Evolutionary conservation across 1,140 invertebrate genomes (phyloP).

Genomic region (Trachelipus rathkii): DNA sequence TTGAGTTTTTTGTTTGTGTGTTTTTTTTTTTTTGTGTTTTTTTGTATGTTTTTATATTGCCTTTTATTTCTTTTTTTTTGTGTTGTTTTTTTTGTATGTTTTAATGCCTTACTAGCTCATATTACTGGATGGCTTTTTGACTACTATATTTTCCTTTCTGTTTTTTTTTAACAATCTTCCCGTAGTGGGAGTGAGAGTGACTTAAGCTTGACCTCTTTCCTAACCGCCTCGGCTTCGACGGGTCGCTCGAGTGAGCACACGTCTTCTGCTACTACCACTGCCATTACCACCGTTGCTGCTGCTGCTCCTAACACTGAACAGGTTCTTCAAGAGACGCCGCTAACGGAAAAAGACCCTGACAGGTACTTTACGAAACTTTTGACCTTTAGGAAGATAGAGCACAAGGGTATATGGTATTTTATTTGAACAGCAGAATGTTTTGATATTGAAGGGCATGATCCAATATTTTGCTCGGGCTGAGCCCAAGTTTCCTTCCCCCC

Average conservation of each 20-base stretch:
- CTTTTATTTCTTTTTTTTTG: too few species aligned
- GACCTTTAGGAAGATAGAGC: too few species aligned
- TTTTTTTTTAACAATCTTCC: slow-evolving; percentile 29
- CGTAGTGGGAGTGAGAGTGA: slow-evolving; percentile 44
- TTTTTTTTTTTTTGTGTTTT: neutral
- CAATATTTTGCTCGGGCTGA: too few species aligned
- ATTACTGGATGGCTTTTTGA: slow-evolving; percentile 20
- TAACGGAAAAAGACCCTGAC: too few species aligned
- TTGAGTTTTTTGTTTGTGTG: neutral
- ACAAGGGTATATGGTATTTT: too few species aligned
- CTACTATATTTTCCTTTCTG: slow-evolving; percentile 23
- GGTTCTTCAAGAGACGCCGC: too few species aligned
- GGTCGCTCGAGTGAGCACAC: slow-evolving; percentile 23
- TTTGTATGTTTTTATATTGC: too few species aligned
- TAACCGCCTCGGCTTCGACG: slow-evolving; percentile 37
- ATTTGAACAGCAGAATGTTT: too few species aligned
- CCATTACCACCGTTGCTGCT: slow-evolving; percentile 19
- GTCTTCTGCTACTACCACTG: slow-evolving; percentile 32
- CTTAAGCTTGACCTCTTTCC: slow-evolving; percentile 42
- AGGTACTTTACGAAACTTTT: too few species aligned
- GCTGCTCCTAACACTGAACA: neutral
- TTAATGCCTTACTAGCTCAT: slow-evolving; percentile 29
- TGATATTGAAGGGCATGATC: too few species aligned
- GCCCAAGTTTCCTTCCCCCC: too few species aligned
- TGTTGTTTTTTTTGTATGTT: slow-evolving; percentile 29